Percentiles rank a stretch among this genome's conserved stretches.
Evolutionary conservation across 1,140 invertebrate species (phyloP).

Genomic region (Bombus soroeensis): DNA sequence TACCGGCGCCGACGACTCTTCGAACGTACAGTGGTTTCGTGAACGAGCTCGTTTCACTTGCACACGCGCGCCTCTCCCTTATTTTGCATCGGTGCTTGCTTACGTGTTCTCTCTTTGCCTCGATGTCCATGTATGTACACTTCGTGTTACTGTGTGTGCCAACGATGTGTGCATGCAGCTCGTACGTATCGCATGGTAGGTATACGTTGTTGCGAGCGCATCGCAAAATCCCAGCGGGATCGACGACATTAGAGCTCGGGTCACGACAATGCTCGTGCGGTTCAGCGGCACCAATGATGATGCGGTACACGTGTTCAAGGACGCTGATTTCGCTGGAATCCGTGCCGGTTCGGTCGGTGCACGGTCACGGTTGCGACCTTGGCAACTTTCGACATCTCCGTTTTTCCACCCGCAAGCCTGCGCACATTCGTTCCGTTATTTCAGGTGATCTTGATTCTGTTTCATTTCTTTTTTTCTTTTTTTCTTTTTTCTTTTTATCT

Average conservation of each 20-base stretch:
- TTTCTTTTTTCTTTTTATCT: no score
- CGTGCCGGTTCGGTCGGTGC: constrained; percentile 12
- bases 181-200: background rate
- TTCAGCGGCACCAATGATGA: constrained; percentile 41
- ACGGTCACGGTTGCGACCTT: constrained; percentile 39
- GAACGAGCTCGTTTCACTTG: background rate
- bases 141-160: no score
- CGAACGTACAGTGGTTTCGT: background rate
- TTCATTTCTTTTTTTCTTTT: background rate
- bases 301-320: constrained; percentile 49
- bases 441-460: no score
- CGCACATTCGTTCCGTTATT: background rate
- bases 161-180: background rate
- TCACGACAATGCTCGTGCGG: constrained; percentile 52
- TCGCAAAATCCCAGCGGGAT: constrained; percentile 45
- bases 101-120: no score
- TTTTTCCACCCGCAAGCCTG: background rate
- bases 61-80: background rate
- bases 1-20: background rate
- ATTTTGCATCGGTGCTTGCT: background rate
- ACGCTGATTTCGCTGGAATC: constrained; percentile 37
- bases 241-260: constrained; percentile 55
- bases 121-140: no score
- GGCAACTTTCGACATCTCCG: background rate
- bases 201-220: background rate